Evolutionary conservation across 1,140 invertebrate genomes (phyloP), one percentile per base, ranked within the genome.

Genomic region (Penaeus japonicus): DNA sequence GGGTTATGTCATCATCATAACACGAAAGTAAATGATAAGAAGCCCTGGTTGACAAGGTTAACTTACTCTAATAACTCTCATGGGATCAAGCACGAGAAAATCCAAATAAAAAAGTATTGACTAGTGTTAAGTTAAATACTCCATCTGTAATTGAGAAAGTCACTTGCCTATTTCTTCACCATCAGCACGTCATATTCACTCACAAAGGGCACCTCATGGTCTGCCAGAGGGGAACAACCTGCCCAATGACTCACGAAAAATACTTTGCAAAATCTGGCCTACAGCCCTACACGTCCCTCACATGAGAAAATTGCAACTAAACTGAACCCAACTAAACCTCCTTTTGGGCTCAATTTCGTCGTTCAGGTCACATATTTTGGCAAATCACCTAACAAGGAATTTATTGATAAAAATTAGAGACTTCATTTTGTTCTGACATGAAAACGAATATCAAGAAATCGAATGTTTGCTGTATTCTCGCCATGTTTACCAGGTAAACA

Each of bases 181-280:
- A 47, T 47, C 47, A 47, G 47, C 47, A 47, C 47, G 10, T 47
- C 47, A 47, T 7, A 47, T 47, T 47, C 47, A 47, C 47, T 47
- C 47, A 47, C 47, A 47, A 47, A 47, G 47, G 47, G 47, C 47
- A 47, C 47, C 47, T 15, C 47, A 47, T 10, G 47, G 47, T 79
- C 75, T 83, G 47, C 47, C 22, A 84, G 30, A 83, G 80, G 83
- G 77, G 87, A 73, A 39, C 80, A 59, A 65, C 81, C 65, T 78
- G 87, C 70, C 83, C 83, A 53, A 59, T 83, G 83, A 88, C 81
- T 79, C 87, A 83, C 87, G 47, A 88, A 88, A 88, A 88, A 88
- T 88, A 88, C 65, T 82, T n/a, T 62, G 55, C 80, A 83, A 70
- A 57, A 83, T 77, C 77, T 75, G 87, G 87, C 87, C 87, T 88